Conservation (phyloP, 1,140 invertebrate species). For the Platyscapa corneri region DNA sequence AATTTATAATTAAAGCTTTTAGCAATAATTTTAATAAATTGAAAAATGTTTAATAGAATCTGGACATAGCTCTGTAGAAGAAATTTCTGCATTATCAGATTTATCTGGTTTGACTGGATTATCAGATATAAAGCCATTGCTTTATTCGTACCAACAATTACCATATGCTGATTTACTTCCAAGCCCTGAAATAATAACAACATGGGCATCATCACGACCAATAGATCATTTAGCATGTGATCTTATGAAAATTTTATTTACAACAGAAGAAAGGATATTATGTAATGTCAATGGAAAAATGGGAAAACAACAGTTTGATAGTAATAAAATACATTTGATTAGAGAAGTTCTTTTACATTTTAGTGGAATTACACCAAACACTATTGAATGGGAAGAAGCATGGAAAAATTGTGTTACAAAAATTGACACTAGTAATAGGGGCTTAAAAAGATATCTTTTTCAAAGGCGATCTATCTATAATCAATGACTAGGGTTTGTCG, state of each 20-base stretch:
- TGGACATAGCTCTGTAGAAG: slow-evolving; percentile 65
- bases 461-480: slow-evolving; percentile 70
- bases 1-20: too few species aligned
- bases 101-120: slow-evolving; percentile 65
- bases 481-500: slow-evolving; percentile 71
- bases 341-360: slow-evolving; percentile 73
- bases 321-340: slow-evolving; percentile 73
- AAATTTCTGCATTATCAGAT: slow-evolving; percentile 67
- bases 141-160: slow-evolving; percentile 72
- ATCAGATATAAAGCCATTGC: slow-evolving; percentile 63
- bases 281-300: slow-evolving; percentile 76
- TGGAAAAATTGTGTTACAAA: slow-evolving; percentile 76
- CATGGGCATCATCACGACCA: slow-evolving; percentile 73
- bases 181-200: slow-evolving; percentile 70
- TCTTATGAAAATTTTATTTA: slow-evolving; percentile 74
- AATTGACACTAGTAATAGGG: slow-evolving; percentile 75
- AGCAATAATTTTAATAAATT: too few species aligned
- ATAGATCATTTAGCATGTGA: slow-evolving; percentile 75
- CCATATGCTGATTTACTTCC: slow-evolving; percentile 74
- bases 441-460: slow-evolving; percentile 73
- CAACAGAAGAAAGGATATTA: slow-evolving; percentile 73
- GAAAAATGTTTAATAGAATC: too few species aligned
- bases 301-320: slow-evolving; percentile 75
- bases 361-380: slow-evolving; percentile 68
- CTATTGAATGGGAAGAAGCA: slow-evolving; percentile 72